Evolutionary conservation across 2,888 invertebrate species (phyloP).

Genomic region (Acleris emargana): DNA sequence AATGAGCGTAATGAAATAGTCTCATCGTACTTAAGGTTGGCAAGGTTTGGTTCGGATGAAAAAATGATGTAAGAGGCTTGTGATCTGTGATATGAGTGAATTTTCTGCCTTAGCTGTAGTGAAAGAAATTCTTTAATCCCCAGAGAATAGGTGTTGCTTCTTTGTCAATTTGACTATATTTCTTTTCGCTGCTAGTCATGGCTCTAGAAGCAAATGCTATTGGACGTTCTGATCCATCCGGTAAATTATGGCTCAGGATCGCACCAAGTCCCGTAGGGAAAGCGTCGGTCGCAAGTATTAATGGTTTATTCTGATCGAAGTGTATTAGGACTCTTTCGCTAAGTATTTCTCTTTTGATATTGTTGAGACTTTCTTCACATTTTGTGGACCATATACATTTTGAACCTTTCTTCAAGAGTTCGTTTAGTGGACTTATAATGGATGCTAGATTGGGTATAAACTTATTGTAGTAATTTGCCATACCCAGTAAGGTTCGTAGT

Average conservation of each 20-base stretch:
- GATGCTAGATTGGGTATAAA: constrained; percentile 19
- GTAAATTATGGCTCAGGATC: constrained; percentile 3
- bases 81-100: constrained; percentile 52
- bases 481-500: constrained; percentile 19
- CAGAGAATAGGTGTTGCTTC: constrained; percentile 54
- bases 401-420: background rate
- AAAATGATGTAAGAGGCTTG: constrained; percentile 49
- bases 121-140: constrained; percentile 51
- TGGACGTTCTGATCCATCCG: constrained; percentile 20
- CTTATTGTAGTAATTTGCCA: constrained; percentile 30
- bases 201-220: constrained; percentile 37
- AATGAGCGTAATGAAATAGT: constrained; percentile 43
- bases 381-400: background rate
- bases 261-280: constrained; percentile 20
- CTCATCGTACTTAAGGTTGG: constrained; percentile 40
- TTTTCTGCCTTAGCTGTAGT: constrained; percentile 52
- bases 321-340: constrained; percentile 15
- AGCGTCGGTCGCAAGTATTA: constrained; percentile 20
- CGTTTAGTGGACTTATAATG: background rate
- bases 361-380: constrained; percentile 3
- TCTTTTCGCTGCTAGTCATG: constrained; percentile 45
- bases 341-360: background rate
- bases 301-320: constrained; percentile 14
- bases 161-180: constrained; percentile 55
- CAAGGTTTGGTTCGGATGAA: constrained; percentile 46